Conservation (phyloP, 2,113 vertebrate species). For the Myotis brandtii region DNA sequence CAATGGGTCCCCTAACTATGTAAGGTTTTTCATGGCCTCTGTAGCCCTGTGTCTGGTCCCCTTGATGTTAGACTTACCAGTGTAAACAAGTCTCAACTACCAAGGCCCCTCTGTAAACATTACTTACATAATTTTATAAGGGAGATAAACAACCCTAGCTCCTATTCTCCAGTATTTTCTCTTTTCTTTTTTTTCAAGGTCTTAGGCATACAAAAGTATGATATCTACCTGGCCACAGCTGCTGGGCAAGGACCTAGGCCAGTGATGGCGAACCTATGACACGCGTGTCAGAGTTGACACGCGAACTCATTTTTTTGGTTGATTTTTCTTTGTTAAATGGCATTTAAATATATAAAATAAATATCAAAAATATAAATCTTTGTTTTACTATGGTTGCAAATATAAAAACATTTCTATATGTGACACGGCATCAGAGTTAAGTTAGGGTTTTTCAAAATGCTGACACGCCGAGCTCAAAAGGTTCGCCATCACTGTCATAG, state of each 20-base stretch:
- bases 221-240: background rate
- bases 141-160: background rate
- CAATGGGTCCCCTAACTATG: background rate
- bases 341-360: too few relatives aligned
- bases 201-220: background rate
- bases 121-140: conserved; percentile 35
- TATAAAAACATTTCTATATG: too few relatives aligned
- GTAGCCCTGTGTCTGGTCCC: background rate
- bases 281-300: too few relatives aligned
- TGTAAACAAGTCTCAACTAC: background rate
- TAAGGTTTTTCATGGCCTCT: background rate
- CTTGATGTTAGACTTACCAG: background rate
- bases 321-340: too few relatives aligned
- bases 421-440: too few relatives aligned
- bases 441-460: too few relatives aligned
- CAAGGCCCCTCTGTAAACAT: background rate
- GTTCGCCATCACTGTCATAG: background rate
- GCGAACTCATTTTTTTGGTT: too few relatives aligned
- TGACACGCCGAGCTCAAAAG: too few relatives aligned
- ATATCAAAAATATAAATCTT: too few relatives aligned
- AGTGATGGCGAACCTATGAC: too few relatives aligned
- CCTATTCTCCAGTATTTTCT: background rate
- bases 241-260: background rate
- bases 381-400: too few relatives aligned
- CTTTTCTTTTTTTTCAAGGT: background rate